Percentiles rank a stretch among this genome's conserved stretches.
These are phyloP conservation scores for Gadus chalcogrammus DNA, from an alignment of 2,113 vertebrate genomes.

Conservation along the genomic window DNA sequence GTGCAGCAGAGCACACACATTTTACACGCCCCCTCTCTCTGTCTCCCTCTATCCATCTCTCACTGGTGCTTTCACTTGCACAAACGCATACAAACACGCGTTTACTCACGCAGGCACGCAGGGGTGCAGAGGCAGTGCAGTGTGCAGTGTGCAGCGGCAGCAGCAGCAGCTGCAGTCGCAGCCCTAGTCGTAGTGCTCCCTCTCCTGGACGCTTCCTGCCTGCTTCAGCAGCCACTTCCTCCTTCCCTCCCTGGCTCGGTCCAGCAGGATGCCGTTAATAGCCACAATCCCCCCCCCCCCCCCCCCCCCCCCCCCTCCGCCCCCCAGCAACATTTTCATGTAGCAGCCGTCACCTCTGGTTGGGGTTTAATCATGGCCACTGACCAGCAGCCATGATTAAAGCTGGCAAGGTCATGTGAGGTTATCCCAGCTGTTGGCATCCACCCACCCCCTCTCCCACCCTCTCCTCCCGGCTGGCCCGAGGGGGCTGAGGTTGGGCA, in stretches of 20 bases:
- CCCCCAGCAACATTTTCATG: neutral
- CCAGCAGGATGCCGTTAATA: constrained; percentile 66
- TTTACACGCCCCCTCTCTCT: constrained; percentile 66
- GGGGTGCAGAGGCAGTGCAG: constrained; percentile 65
- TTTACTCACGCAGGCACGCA: constrained; percentile 53
- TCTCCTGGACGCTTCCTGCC: constrained; percentile 54
- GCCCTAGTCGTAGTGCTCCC: constrained; percentile 34
- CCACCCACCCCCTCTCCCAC: constrained; percentile 25
- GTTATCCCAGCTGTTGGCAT: constrained; percentile 35
- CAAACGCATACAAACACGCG: constrained; percentile 39
- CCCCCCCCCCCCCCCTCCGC: neutral
- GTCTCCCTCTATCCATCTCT: constrained; percentile 26
- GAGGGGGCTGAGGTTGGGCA: constrained; percentile 36
- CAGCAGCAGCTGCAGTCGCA: neutral
- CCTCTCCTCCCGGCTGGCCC: constrained; percentile 31
- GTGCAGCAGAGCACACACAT: constrained; percentile 71
- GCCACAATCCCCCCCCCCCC: too few species aligned
- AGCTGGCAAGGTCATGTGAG: constrained; percentile 69
- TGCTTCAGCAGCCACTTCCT: constrained; percentile 49
- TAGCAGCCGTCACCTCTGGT: too few species aligned
- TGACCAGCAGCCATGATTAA: constrained; percentile 51
- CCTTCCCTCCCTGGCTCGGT: constrained; percentile 43
- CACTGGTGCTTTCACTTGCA: constrained; percentile 20
- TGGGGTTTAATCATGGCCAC: constrained; percentile 6
- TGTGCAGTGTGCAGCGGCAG: constrained; percentile 49